Conservation (phyloP, 2,888 invertebrate species). For the Drosophila melanosoma region DNA sequence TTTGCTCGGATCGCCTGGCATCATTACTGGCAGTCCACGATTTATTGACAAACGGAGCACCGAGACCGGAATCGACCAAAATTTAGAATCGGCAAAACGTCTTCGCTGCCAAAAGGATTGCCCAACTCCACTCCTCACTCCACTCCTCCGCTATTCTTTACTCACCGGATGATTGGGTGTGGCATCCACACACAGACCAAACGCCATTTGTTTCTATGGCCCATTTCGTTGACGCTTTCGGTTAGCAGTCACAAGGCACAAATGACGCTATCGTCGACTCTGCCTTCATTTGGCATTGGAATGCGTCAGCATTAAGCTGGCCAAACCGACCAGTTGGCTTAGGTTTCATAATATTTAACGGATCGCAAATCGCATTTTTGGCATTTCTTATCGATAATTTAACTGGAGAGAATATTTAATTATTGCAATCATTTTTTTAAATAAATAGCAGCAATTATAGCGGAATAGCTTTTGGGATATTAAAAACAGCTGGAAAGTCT, state of each 20-base stretch:
- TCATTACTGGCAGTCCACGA: constrained; percentile 83
- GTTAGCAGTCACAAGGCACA: constrained; percentile 47
- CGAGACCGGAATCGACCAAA: constrained; percentile 63
- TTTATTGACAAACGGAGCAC: constrained; percentile 84
- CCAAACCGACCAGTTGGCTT: not conserved
- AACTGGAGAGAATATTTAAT: not conserved
- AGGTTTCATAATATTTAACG: not conserved
- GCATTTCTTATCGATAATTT: not conserved
- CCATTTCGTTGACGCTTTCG: constrained; percentile 71
- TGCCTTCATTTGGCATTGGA: constrained; percentile 24
- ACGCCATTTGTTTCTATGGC: constrained; percentile 74
- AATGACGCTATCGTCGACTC: constrained; percentile 53
- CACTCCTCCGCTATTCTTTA: not conserved
- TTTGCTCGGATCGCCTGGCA: constrained; percentile 58
- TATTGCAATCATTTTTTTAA: not conserved
- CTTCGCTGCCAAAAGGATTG: constrained; percentile 78
- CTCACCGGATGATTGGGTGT: constrained; percentile 51
- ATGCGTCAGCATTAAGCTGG: constrained; percentile 54
- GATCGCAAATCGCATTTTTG: not conserved
- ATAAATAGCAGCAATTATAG: not conserved
- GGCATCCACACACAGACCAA: constrained; percentile 46
- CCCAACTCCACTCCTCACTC: constrained; percentile 10
- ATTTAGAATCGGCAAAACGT: constrained; percentile 77
- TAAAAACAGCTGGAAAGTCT: not conserved
- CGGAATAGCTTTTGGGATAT: not conserved